Evolutionary conservation across 1,140 invertebrate genomes (phyloP).

Genomic region (Schlechtendalia chinensis): DNA sequence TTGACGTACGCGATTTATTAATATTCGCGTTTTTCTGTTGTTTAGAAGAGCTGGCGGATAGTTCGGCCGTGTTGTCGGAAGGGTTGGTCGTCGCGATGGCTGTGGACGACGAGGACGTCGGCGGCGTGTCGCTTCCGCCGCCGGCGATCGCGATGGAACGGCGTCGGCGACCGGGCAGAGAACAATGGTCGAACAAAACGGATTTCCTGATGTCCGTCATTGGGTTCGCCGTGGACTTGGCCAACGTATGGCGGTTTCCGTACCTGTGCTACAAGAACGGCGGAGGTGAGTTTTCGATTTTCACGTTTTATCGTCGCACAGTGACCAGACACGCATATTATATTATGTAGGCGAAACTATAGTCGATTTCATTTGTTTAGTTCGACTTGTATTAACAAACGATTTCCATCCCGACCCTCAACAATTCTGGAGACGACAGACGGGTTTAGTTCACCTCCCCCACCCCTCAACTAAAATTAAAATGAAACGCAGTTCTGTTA

Average conservation of each 20-base stretch:
- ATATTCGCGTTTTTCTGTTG: too few relatives aligned
- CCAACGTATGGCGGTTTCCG: conserved; percentile 91
- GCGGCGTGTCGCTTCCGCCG: conserved; percentile 11
- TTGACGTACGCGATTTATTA: too few relatives aligned
- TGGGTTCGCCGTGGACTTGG: conserved; percentile 86
- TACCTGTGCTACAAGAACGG: conserved; percentile 89
- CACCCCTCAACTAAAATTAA: too few relatives aligned
- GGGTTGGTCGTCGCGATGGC: neutral
- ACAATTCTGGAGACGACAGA: too few relatives aligned
- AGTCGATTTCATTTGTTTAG: too few relatives aligned
- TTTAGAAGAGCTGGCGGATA: conserved; percentile 15
- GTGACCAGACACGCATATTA: neutral
- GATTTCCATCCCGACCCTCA: too few relatives aligned
- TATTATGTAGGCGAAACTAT: neutral
- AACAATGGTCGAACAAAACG: conserved; percentile 58
- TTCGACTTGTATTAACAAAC: too few relatives aligned
- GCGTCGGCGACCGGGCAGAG: conserved; percentile 50
- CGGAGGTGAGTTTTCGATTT: conserved; percentile 67
- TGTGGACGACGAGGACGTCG: conserved; percentile 33
- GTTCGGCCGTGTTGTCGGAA: neutral
- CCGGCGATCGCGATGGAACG: conserved; percentile 13
- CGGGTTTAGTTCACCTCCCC: too few relatives aligned
- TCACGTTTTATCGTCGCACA: too few relatives aligned
- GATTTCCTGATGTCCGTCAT: conserved; percentile 88
- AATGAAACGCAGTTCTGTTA: too few relatives aligned